A percentile compares a stretch with the other conserved stretches of the same genome.
Conservation (phyloP, 2,113 vertebrate species). For the Aythya baeri region DNA sequence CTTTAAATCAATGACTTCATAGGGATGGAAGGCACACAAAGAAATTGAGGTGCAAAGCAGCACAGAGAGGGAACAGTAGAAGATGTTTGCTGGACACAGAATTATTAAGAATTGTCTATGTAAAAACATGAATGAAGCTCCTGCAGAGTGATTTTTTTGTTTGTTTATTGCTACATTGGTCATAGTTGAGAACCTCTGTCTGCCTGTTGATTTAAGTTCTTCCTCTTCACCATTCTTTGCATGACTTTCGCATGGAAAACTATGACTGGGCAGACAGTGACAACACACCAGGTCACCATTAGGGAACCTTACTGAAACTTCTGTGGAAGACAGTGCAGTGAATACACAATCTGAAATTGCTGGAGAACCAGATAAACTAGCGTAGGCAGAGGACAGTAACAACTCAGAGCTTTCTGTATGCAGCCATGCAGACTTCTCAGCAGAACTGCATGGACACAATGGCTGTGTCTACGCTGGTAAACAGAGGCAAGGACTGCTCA, state of each 20-base stretch:
- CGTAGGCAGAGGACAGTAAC: neutral
- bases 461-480: neutral
- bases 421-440: neutral
- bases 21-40: neutral
- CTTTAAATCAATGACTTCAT: neutral
- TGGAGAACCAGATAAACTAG: neutral
- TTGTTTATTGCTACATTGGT: neutral
- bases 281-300: neutral
- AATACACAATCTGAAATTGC: neutral
- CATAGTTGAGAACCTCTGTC: neutral
- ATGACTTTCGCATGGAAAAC: neutral
- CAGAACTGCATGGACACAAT: neutral
- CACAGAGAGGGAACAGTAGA: neutral
- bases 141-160: neutral
- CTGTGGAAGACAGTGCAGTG: neutral
- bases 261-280: neutral
- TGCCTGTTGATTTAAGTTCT: neutral
- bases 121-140: neutral
- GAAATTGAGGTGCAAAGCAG: neutral
- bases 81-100: neutral
- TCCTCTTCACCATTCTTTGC: neutral
- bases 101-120: neutral
- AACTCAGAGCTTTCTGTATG: accelerated
- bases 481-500: neutral
- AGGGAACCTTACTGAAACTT: neutral